phyloP scores from a whole-genome alignment of 2,113 vertebrate genomes.

The Girardinichthys multiradiatus region DNA sequence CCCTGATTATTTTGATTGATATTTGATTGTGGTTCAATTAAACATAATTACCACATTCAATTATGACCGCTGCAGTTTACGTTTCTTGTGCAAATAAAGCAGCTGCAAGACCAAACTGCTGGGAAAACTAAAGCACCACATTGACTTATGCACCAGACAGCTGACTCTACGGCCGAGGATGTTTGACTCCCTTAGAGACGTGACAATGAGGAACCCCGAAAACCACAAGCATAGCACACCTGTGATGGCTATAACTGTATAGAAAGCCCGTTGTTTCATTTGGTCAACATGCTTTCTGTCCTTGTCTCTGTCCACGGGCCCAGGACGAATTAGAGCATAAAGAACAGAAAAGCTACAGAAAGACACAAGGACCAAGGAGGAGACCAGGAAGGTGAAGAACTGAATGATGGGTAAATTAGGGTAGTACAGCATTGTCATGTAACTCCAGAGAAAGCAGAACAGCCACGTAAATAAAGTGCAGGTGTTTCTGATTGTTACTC shows the following conservation, averaged over 20 bases:
- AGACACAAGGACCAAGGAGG: background rate
- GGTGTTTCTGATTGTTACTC: conserved; percentile 14
- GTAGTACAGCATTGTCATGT: no score
- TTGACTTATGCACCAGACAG: background rate
- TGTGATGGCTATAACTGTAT: conserved; percentile 5
- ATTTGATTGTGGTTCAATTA: no score
- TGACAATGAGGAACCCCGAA: background rate
- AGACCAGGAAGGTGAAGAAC: background rate
- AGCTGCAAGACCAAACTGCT: background rate
- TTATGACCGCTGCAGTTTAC: background rate
- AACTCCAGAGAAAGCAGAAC: background rate
- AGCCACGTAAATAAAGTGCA: conserved; percentile 17
- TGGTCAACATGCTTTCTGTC: background rate
- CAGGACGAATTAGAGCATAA: background rate
- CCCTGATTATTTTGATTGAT: no score
- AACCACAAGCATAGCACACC: background rate
- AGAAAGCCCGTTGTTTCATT: conserved; percentile 7
- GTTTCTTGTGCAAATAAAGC: background rate
- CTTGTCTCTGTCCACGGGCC: background rate
- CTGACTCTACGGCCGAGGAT: background rate
- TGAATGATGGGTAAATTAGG: background rate
- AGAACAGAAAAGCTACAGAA: conserved; percentile 9
- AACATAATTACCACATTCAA: no score
- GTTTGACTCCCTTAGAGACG: background rate
- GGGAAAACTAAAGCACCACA: background rate